Evolutionary conservation across 2,888 invertebrate species (phyloP), one percentile per base, ranked within the genome.

Genomic region (Brenthis ino): DNA sequence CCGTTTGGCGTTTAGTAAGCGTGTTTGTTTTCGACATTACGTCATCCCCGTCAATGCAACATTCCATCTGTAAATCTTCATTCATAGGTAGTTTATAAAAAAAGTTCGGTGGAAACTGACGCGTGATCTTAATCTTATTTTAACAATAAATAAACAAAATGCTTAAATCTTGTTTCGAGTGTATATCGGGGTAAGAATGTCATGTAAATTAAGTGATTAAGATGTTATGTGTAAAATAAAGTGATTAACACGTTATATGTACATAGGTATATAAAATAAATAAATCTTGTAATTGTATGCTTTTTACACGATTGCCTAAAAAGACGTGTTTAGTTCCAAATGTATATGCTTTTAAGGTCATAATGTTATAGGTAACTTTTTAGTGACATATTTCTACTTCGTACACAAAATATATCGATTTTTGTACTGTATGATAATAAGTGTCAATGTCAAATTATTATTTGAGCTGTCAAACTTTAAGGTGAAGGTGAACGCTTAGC

Each of bases 161-260:
- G 92, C 82, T 91, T 77, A 90, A 89, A 84, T 78, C 85, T 76
- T 93, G 91, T 85, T 91, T 84, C 82, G 89, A 91, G 80, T 92
- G 92, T 80, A 74, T 91, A 75, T 77, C 80, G 67, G 88, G 92
- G 89, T 91, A 88, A 82, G 89, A 81, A 54, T 1, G n/a, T 54
- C 20, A 33, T 54, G 2, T 43, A 53, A 14, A 54, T 13, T 6
- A 50, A 16, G 13, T 8, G 33, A 16, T 33, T 51, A 33, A 16
- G 13, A 33, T 4, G 33, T 51, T 37, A 16, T 3, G 4, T 16
- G 37, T 43, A 43, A 43, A 43, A 43, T 43, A 11, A 43, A 43
- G 3, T 43, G 11, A 11, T 43, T 28, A 28, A 4, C 4, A 28
- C 28, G 24, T 24, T 28, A 28, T 28, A 28, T 5, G 4, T 4